phyloP scores from a whole-genome alignment of 2,888 invertebrate genomes.

The Noctua janthina region DNA sequence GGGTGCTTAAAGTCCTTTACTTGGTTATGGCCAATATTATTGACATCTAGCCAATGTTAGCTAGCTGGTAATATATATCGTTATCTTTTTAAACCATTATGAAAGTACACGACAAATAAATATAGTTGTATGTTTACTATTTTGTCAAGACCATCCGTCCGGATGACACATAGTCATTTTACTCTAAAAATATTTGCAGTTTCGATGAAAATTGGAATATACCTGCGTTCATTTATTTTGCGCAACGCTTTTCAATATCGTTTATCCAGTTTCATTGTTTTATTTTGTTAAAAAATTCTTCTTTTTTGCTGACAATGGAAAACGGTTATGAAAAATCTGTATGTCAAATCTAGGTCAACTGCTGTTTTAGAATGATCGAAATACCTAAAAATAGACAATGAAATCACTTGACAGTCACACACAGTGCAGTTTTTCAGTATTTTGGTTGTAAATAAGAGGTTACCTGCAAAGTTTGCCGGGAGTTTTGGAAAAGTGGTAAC shows the following conservation, averaged over 20 bases:
- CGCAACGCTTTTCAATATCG: constrained; percentile 1
- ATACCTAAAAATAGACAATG: not conserved
- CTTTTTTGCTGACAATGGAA: not conserved
- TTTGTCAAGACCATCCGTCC: not conserved
- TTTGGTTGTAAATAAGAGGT: not conserved
- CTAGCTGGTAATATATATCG: not conserved
- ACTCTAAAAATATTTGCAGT: not conserved
- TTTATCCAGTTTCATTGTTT: not conserved
- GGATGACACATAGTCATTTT: not conserved
- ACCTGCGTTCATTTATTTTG: not conserved
- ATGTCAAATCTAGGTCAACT: not conserved
- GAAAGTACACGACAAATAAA: not conserved
- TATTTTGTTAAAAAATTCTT: not conserved
- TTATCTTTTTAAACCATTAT: not conserved
- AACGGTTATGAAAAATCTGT: not conserved
- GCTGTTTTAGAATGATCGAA: too few species aligned
- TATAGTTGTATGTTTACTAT: not conserved
- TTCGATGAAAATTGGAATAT: not conserved
- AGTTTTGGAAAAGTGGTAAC: too few species aligned
- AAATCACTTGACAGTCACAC: not conserved
- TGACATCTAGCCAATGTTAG: not conserved
- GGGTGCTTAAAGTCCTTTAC: not conserved
- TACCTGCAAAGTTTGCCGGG: too few species aligned
- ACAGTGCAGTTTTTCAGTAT: not conserved
- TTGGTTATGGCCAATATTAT: not conserved